phyloP scores from a whole-genome alignment of 2,888 invertebrate genomes.

The Adineta ricciae region DNA sequence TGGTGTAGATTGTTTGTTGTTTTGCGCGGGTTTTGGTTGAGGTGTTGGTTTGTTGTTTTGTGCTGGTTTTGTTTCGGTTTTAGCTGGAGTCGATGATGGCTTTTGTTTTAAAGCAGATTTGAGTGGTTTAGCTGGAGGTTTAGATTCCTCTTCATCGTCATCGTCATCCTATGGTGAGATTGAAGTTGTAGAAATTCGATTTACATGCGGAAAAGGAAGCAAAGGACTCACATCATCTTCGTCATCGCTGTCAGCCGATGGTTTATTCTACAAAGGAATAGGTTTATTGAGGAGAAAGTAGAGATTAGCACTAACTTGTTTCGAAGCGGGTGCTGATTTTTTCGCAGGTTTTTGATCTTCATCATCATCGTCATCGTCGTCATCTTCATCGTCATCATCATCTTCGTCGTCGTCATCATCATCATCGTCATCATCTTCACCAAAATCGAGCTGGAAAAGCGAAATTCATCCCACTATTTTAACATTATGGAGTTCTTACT shows the following conservation, averaged over 20 bases:
- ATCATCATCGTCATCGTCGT: neutral
- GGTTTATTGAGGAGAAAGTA: too few relatives aligned
- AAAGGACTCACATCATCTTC: neutral
- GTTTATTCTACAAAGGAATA: too few relatives aligned
- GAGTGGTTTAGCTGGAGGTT: neutral
- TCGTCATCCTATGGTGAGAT: neutral
- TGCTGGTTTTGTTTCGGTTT: neutral
- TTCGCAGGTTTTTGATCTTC: neutral
- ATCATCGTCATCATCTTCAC: neutral
- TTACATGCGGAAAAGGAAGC: neutral
- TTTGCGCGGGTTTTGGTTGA: neutral
- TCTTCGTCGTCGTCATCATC: neutral
- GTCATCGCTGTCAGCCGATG: neutral
- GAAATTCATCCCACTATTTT: neutral
- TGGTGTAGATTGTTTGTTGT: neutral
- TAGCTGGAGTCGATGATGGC: neutral
- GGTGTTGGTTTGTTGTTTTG: neutral
- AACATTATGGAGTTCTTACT: neutral
- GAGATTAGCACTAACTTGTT: neutral
- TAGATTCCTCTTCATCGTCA: neutral
- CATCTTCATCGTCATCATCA: neutral
- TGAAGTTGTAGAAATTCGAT: neutral
- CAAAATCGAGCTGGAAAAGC: neutral
- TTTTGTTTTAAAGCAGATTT: neutral
- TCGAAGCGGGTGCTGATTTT: neutral